phyloP scores from a whole-genome alignment of 2,797 vertebrate species.

The Micropoecilia bifurca region DNA sequence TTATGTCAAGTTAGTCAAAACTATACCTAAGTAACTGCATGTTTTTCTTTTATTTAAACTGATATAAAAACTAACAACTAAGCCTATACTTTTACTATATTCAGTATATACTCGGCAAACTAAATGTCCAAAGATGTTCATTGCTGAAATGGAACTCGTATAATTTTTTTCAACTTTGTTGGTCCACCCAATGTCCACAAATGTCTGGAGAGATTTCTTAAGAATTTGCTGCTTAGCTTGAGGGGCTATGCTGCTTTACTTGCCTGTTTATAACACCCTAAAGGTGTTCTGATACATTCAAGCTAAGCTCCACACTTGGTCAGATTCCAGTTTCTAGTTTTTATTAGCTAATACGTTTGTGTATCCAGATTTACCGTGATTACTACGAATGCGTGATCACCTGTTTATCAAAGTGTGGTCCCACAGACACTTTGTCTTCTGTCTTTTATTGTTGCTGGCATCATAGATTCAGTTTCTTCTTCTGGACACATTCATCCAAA shows the following conservation, averaged over 20 bases:
- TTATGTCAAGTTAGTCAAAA: not conserved
- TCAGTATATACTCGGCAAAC: not conserved
- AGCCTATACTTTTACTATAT: not conserved
- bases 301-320: not conserved
- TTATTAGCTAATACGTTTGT: not conserved
- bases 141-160: not conserved
- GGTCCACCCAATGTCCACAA: not conserved
- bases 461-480: not conserved
- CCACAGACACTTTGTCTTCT: not conserved
- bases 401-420: not conserved
- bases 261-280: not conserved
- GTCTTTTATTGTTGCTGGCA: not conserved
- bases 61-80: not conserved
- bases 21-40: not conserved
- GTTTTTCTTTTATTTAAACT: not conserved
- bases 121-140: not conserved
- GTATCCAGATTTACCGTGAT: not conserved
- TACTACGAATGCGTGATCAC: not conserved
- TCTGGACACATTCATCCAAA: not conserved
- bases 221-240: not conserved
- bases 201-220: not conserved
- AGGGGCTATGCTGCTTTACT: slow-evolving; percentile 3
- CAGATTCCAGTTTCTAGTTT: not conserved
- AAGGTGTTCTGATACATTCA: not conserved
- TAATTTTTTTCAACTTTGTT: not conserved